Evolutionary conservation across 2,888 invertebrate species (phyloP), one percentile per base, ranked within the genome.

Genomic region (Lithophane ornitopus): DNA sequence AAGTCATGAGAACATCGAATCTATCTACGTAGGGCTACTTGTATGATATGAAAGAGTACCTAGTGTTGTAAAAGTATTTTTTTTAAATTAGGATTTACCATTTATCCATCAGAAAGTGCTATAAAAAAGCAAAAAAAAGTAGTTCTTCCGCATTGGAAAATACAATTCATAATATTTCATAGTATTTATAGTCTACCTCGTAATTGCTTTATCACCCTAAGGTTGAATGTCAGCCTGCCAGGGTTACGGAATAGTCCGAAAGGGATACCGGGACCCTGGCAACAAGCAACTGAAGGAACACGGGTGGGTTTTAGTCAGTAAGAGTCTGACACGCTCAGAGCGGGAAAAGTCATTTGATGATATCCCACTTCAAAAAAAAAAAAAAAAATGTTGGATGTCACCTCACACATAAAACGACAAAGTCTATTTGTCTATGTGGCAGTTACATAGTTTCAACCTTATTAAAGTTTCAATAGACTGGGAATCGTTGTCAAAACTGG

Each of bases 71-170:
- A 34, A 26, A 1, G 3, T 26, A n/a, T n/a, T n/a, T 14, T 49
- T 49, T 6, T 49, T 34, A 2, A 34, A 52, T 16, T 26, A 16
- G 19, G 22, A 16, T 28, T 58, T 58, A 0, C 9, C 39, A 63
- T 34, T 14, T 11, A 63, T n/a, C 11, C 41, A 34, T 9, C 26
- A 70, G 44, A 65, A 70, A 65, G 11, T 26, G 2, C 3, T 19
- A 34, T 44, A 44, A 28, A 74, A n/a, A 49, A 0, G 49, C 14
- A 41, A 39, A 44, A 28, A 74, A n/a, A 49, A 0, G 49, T 11
- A 41, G 22, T 4, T 63, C 58, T 70, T 74, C 66, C 69, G 70
- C 44, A 41, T 28, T 14, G 3, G 2, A 70, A 56, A 56, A 59
- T 28, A 69, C 49, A 19, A 67, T 61, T 41, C 1, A 54, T 39